These are phyloP conservation scores for Rutilus rutilus DNA, from an alignment of 2,113 vertebrate species.

Conservation along the genomic window DNA sequence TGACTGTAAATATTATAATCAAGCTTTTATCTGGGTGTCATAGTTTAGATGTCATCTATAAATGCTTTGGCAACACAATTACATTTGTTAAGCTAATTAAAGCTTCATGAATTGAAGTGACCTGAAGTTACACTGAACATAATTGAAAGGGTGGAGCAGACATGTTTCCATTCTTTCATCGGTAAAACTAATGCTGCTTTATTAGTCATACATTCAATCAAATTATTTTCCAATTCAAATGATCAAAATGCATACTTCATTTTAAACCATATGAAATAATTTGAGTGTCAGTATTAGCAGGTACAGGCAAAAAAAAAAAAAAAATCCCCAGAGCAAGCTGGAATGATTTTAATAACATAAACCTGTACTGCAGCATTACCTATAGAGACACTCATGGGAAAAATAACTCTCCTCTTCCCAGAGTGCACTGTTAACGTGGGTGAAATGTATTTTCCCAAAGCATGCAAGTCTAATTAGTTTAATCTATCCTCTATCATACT, in stretches of 20 bases:
- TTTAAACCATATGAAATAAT: neutral
- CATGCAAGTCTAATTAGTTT: slow-evolving; percentile 59
- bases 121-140: neutral
- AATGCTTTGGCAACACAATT: neutral
- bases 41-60: neutral
- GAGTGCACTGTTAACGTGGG: slow-evolving; percentile 43
- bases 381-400: slow-evolving; percentile 5
- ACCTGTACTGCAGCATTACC: slow-evolving; percentile 25
- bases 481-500: slow-evolving; percentile 62
- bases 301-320: neutral
- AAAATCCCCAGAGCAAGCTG: neutral
- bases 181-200: neutral
- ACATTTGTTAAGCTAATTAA: neutral
- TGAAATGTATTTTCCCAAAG: slow-evolving; percentile 46
- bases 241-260: neutral
- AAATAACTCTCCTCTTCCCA: slow-evolving; percentile 36
- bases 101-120: neutral
- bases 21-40: neutral
- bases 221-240: neutral
- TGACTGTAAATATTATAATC: neutral
- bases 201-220: neutral
- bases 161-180: neutral
- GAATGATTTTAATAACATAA: slow-evolving; percentile 23
- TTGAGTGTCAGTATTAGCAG: neutral
- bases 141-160: neutral